These are phyloP conservation scores for Laterallus jamaicensis DNA, from an alignment of 2,113 vertebrate genomes.

Conservation along the genomic window DNA sequence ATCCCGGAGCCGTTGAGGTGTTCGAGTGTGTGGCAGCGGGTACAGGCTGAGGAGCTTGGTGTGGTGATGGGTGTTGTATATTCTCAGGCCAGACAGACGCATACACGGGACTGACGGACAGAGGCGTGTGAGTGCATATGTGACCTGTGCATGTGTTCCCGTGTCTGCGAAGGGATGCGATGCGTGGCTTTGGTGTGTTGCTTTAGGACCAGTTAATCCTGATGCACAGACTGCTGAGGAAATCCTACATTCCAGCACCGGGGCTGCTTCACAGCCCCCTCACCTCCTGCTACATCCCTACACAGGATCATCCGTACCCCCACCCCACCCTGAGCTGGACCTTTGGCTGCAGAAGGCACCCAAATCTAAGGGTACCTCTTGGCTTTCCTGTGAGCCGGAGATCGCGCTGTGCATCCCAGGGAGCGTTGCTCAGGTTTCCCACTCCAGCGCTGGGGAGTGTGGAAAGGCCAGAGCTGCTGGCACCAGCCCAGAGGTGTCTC, in stretches of 20 bases:
- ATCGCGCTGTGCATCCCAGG: background rate
- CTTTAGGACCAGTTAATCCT: background rate
- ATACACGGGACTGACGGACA: fast-evolving
- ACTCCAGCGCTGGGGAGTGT: fast-evolving
- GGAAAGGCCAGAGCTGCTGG: background rate
- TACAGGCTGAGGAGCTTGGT: background rate
- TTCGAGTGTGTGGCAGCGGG: background rate
- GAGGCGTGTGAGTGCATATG: background rate
- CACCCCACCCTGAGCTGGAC: background rate
- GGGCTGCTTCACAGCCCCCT: background rate
- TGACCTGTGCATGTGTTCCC: background rate
- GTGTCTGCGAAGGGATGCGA: background rate
- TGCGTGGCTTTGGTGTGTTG: background rate
- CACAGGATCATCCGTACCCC: background rate
- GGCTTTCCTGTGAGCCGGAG: background rate
- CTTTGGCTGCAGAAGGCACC: background rate
- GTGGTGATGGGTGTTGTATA: fast-evolving
- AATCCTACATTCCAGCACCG: background rate
- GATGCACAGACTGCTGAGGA: background rate
- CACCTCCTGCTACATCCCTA: background rate
- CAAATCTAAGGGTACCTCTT: background rate
- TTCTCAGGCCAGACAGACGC: background rate
- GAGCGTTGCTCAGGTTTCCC: background rate
- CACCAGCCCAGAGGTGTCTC: background rate
- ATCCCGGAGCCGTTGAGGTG: background rate